Percentiles rank a stretch among this genome's conserved stretches.
phyloP scores from a whole-genome alignment of 2,797 vertebrate genomes.

The Eidolon dupreanum region DNA sequence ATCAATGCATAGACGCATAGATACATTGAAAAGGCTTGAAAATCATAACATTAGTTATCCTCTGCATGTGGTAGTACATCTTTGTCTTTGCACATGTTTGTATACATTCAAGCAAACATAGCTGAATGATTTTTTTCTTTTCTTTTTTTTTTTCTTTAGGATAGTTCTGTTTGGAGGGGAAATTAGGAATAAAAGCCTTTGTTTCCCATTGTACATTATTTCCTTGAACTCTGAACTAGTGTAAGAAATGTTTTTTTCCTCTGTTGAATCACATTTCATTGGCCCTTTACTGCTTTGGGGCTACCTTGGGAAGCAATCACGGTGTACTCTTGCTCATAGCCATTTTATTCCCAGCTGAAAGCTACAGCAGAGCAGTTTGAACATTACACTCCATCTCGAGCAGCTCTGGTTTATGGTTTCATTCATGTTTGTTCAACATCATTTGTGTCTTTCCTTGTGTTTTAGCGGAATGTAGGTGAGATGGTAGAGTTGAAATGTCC shows the following conservation, averaged over 20 bases:
- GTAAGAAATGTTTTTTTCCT: background rate
- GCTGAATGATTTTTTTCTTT: background rate
- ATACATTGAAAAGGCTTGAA: background rate
- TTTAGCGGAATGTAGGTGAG: background rate
- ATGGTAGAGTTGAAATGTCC: background rate
- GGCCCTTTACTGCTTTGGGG: background rate
- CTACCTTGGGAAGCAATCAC: slow-evolving; percentile 53
- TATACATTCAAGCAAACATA: background rate
- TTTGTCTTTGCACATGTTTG: background rate
- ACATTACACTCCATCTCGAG: slow-evolving; percentile 33
- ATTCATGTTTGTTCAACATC: slow-evolving; percentile 35
- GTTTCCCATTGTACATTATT: background rate
- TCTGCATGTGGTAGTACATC: background rate
- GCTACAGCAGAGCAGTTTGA: background rate
- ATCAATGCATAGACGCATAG: background rate
- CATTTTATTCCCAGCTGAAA: slow-evolving; percentile 21
- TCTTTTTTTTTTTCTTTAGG: background rate
- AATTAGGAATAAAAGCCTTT: background rate
- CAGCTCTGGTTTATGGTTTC: slow-evolving; percentile 46
- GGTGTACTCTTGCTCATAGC: slow-evolving; percentile 26
- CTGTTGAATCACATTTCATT: background rate
- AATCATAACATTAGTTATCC: background rate
- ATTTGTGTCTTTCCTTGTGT: slow-evolving; percentile 27
- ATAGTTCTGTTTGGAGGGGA: background rate
- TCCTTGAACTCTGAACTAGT: background rate